These are phyloP conservation scores for Psix sp. DNA, from an alignment of 1,140 invertebrate genomes.

Conservation along the genomic window DNA sequence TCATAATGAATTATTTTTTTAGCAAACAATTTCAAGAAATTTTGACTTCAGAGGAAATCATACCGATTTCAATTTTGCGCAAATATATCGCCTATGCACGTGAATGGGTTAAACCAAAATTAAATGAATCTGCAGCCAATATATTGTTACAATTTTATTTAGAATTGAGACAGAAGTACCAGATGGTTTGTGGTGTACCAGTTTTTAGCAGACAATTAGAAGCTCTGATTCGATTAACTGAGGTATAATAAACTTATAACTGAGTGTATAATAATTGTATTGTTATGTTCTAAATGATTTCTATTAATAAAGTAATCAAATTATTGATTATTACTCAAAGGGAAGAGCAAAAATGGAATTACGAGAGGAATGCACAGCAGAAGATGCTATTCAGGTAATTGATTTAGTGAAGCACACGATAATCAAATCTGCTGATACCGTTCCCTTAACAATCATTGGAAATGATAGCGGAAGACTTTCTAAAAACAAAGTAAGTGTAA, in stretches of 20 bases:
- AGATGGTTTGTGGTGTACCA: constrained; percentile 79
- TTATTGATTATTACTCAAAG: constrained; percentile 72
- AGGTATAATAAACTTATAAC: constrained; percentile 76
- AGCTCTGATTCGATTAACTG: constrained; percentile 91
- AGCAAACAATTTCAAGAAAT: constrained; percentile 82
- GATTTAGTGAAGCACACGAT: constrained; percentile 90
- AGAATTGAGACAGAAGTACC: constrained; percentile 83
- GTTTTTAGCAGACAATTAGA: constrained; percentile 91
- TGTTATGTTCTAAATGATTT: constrained; percentile 4
- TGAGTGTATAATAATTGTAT: neutral
- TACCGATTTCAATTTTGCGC: constrained; percentile 86
- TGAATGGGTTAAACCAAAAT: constrained; percentile 90
- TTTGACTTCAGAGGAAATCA: constrained; percentile 80
- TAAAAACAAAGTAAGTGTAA: constrained; percentile 82
- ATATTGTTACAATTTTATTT: constrained; percentile 90
- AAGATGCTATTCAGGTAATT: constrained; percentile 91
- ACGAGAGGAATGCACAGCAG: constrained; percentile 84
- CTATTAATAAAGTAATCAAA: neutral
- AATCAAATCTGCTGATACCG: constrained; percentile 83
- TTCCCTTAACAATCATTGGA: constrained; percentile 15
- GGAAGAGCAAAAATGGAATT: constrained; percentile 92
- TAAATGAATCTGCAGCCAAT: constrained; percentile 83
- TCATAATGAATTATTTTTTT: constrained; percentile 37
- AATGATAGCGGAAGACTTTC: constrained; percentile 82
- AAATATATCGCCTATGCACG: constrained; percentile 95